Evolutionary conservation across 2,888 invertebrate genomes (phyloP).

Genomic region (Sisyra terminalis): DNA sequence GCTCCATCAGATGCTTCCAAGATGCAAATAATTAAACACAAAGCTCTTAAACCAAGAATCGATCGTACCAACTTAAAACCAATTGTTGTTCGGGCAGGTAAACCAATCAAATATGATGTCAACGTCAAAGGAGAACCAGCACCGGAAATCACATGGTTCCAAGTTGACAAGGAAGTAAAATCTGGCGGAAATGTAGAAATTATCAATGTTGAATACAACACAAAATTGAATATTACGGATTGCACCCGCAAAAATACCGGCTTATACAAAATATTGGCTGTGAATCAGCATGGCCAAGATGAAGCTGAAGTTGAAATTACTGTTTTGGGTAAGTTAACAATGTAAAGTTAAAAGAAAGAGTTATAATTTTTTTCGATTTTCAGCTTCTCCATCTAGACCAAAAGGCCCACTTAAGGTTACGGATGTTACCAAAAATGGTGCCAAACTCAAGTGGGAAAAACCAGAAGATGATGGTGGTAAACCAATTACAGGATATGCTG

Average conservation of each 20-base stretch:
- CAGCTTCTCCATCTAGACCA: slow-evolving; percentile 68
- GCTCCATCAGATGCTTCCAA: slow-evolving; percentile 82
- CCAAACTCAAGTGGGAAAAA: slow-evolving; percentile 84
- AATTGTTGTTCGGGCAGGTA: slow-evolving; percentile 77
- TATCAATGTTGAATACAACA: slow-evolving; percentile 78
- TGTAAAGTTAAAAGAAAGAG: background rate
- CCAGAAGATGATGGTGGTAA: slow-evolving; percentile 92
- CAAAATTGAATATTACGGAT: slow-evolving; percentile 67
- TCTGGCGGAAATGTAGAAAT: slow-evolving; percentile 56
- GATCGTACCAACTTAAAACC: slow-evolving; percentile 88
- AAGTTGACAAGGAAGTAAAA: slow-evolving; percentile 59
- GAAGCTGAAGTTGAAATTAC: slow-evolving; percentile 89
- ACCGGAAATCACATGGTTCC: slow-evolving; percentile 84
- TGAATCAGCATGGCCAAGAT: slow-evolving; percentile 82
- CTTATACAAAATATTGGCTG: slow-evolving; percentile 75
- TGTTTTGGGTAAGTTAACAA: slow-evolving; percentile 43
- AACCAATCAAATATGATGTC: slow-evolving; percentile 81
- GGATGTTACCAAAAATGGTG: slow-evolving; percentile 78
- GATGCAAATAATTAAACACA: slow-evolving; percentile 76
- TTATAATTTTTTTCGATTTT: slow-evolving; percentile 1
- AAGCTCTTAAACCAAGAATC: slow-evolving; percentile 87
- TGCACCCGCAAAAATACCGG: slow-evolving; percentile 73
- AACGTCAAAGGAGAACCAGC: slow-evolving; percentile 92
- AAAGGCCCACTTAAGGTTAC: slow-evolving; percentile 77
- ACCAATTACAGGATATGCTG: slow-evolving; percentile 79